Evolutionary conservation across 2,797 vertebrate genomes (phyloP), one percentile per base, ranked within the genome.

Genomic region (Parambassis ranga): DNA sequence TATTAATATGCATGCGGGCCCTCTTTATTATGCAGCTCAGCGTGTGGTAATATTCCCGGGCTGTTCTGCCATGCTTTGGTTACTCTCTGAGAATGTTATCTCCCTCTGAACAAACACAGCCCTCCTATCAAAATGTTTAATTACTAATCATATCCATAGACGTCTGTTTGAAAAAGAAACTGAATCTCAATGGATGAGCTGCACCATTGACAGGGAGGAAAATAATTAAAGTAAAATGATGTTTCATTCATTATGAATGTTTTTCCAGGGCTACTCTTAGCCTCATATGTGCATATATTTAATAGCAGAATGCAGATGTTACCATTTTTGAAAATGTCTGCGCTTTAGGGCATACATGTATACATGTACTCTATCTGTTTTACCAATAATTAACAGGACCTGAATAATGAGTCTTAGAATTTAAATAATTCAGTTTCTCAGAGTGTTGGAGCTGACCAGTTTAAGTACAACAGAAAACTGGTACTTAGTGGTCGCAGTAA

Each of bases 1-100:
- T 91, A 92, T 93, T 94, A 95, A 94, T 94, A 93, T 86, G 90
- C 91, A 93, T 92, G 93, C 83, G 83, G 90, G 78, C 59, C 37
- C 64, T 78, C 71, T 90, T 89, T 89, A 86, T 89, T 91, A 90
- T 91, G 81, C 84, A 85, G 83, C 86, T 70, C 82, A 82, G 83
- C 41, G 30, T 80, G 71, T 88, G 86, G 79, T 86, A 85, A 86
- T 89, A 87, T 87, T 77, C 76, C 69, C 23, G 13, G 65, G 59
- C 77, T 82, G 75, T 65, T 79, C 74, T 77, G 81, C 64, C 56
- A 74, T 49, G 71, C 85, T 75, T 83, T 81, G 31, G 79, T 82
- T 82, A 81, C 77, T 69, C 73, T 83, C 75, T 65, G 43, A 64
- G 50, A 86, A 80, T 69, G 68, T 81, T 87, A 82, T 86, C 81